Conservation (phyloP, 2,797 vertebrate species). For the Siniperca scherzeri region DNA sequence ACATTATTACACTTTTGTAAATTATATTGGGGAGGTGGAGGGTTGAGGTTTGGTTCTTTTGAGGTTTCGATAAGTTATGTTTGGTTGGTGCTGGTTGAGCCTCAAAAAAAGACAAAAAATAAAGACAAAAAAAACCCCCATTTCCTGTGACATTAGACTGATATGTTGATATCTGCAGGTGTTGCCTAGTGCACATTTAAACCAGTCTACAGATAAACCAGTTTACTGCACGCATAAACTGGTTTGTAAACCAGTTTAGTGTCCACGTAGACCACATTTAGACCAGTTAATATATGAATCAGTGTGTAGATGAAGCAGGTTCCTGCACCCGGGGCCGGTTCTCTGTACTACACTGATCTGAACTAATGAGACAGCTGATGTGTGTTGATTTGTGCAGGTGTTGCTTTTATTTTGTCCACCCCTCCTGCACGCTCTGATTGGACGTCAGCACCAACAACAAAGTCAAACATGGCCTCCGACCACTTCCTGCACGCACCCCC, state of each 20-base stretch:
- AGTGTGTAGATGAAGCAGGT: neutral
- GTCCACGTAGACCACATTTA: neutral
- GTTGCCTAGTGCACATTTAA: too few species aligned
- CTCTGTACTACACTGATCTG: neutral
- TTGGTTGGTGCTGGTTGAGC: too few species aligned
- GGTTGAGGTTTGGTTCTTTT: neutral
- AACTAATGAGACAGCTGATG: neutral
- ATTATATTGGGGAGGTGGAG: neutral
- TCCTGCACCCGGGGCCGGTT: neutral
- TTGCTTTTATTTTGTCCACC: constrained; percentile 15
- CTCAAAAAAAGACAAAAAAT: too few species aligned
- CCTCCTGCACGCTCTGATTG: neutral
- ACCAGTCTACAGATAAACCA: neutral
- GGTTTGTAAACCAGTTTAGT: neutral
- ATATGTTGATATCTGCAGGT: too few species aligned
- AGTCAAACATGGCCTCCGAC: constrained; percentile 56
- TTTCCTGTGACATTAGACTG: too few species aligned
- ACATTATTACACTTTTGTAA: too few species aligned
- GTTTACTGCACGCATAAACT: neutral
- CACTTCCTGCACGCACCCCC: constrained; percentile 6
- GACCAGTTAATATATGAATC: neutral
- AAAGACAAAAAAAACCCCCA: too few species aligned
- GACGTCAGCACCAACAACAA: constrained; percentile 4
- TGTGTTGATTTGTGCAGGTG: neutral
- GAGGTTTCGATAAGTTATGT: too few species aligned